Evolutionary conservation across 1,140 invertebrate genomes (phyloP).

Genomic region (Drosophila pandora): DNA sequence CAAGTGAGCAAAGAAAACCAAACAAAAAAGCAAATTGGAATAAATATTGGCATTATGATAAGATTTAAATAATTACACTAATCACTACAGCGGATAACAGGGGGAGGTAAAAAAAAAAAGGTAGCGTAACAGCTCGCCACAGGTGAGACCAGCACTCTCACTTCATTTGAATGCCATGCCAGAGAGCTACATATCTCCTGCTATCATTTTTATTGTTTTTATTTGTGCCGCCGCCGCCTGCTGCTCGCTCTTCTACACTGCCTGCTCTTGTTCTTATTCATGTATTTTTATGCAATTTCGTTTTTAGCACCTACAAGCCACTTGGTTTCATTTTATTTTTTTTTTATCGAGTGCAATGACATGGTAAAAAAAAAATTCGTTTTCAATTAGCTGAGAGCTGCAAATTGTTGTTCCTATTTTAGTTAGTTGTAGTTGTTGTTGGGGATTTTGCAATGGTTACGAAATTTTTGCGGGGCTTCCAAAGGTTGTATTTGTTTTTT

Average conservation of each 20-base stretch:
- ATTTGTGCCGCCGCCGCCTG: neutral
- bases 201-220: conserved; percentile 25
- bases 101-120: neutral
- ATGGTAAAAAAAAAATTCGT: conserved; percentile 46
- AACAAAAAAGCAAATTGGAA: neutral
- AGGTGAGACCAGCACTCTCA: conserved; percentile 2
- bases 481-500: conserved; percentile 23
- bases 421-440: conserved; percentile 12
- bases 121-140: conserved; percentile 4
- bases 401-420: conserved; percentile 38
- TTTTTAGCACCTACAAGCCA: conserved; percentile 19
- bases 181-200: conserved; percentile 5
- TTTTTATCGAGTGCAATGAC: conserved; percentile 63
- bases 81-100: neutral
- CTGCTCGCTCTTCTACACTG: neutral
- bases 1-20: conserved; percentile 60
- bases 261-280: conserved; percentile 34
- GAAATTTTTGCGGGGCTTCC: conserved; percentile 46
- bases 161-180: neutral
- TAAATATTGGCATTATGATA: conserved; percentile 38
- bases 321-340: conserved; percentile 16
- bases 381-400: conserved; percentile 69
- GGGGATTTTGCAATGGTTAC: conserved; percentile 43
- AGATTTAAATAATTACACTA: conserved; percentile 43
- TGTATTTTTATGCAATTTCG: conserved; percentile 61